A percentile compares a stretch with the other conserved stretches of the same genome.
Evolutionary conservation across 2,113 vertebrate genomes (phyloP).

Genomic region (Pungitius pungitius): DNA sequence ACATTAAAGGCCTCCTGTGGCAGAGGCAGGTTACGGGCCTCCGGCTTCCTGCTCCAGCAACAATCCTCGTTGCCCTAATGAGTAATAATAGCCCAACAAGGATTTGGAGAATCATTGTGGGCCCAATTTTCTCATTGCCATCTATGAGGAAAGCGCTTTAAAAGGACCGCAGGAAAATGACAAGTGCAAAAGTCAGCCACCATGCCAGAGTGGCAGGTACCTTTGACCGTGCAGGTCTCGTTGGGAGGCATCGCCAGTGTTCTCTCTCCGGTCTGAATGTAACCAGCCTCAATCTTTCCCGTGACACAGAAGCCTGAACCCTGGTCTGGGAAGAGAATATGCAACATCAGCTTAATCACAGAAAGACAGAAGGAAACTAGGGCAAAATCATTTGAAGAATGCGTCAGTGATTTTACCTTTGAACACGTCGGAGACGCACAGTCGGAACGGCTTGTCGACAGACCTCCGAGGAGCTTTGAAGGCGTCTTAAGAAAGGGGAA

Average conservation of each 20-base stretch:
- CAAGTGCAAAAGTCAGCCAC: neutral
- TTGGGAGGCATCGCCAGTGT: conserved; percentile 95
- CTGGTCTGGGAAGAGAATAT: conserved; percentile 85
- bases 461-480: conserved; percentile 93
- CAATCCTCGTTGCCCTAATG: neutral
- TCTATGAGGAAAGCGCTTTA: neutral
- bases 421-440: conserved; percentile 96
- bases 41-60: neutral
- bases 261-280: conserved; percentile 91
- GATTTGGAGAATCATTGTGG: neutral
- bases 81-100: neutral
- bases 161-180: neutral
- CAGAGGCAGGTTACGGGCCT: neutral
- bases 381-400: neutral
- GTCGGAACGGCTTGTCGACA: conserved; percentile 93
- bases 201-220: conserved; percentile 65
- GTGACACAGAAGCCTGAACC: conserved; percentile 98
- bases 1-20: neutral
- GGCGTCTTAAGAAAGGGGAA: conserved; percentile 80
- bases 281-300: conserved; percentile 97
- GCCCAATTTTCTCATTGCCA: neutral
- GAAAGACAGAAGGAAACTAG: neutral
- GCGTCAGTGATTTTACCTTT: conserved; percentile 86
- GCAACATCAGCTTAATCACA: conserved; percentile 5
- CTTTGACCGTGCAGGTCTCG: conserved; percentile 97